phyloP scores from a whole-genome alignment of 2,113 vertebrate genomes.

The Isichthys henryi region DNA sequence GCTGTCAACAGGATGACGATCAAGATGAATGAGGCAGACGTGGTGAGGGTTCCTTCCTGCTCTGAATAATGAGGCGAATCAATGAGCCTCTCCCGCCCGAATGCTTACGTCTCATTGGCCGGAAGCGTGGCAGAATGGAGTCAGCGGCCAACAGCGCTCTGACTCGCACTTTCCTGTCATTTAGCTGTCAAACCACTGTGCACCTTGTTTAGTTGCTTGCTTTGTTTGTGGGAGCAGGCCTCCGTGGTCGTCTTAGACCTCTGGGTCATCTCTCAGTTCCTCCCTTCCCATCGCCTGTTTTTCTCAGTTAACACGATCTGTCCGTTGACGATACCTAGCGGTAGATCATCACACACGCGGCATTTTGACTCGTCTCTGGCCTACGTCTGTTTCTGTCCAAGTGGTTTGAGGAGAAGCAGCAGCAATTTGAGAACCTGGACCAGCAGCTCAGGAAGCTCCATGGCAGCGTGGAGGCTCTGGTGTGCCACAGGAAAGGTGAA shows the following conservation, averaged over 20 bases:
- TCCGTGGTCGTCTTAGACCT: not conserved
- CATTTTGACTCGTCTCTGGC: not conserved
- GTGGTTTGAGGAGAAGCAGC: constrained; percentile 99
- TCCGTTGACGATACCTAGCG: not conserved
- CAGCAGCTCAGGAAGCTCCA: constrained; percentile 93
- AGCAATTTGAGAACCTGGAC: constrained; percentile 97
- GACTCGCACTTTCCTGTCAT: not conserved
- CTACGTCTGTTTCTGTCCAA: constrained; percentile 33
- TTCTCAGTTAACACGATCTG: not conserved
- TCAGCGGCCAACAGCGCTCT: not conserved
- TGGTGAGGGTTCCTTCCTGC: constrained; percentile 87
- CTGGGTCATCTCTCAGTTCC: not conserved
- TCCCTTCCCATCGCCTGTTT: not conserved
- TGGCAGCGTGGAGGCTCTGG: constrained; percentile 82
- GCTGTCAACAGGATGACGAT: constrained; percentile 99
- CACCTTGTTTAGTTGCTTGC: not conserved
- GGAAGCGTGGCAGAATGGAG: not conserved
- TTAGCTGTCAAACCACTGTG: not conserved
- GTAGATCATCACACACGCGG: not conserved
- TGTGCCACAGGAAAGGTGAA: constrained; percentile 91
- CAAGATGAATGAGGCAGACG: constrained; percentile 99
- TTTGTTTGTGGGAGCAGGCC: not conserved
- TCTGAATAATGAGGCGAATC: constrained; percentile 85
- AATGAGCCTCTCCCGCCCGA: constrained; percentile 73
- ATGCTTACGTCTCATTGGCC: constrained; percentile 62